These are phyloP conservation scores for Chloropsis hardwickii DNA, from an alignment of 2,113 vertebrate genomes.

Conservation along the genomic window DNA sequence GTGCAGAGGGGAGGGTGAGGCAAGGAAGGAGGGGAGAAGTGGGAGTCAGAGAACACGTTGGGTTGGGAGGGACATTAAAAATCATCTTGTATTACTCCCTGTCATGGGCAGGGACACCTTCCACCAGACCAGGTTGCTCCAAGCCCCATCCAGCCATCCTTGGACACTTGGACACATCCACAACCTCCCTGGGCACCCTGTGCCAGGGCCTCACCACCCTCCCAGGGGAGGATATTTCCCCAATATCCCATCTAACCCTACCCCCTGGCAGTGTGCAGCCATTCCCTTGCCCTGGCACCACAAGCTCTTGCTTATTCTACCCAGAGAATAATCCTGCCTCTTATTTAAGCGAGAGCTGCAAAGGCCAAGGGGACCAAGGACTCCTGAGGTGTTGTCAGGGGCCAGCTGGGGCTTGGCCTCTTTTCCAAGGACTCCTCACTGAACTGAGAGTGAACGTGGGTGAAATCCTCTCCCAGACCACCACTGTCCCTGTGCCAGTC, in stretches of 20 bases:
- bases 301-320: neutral
- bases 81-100: accelerated
- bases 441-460: neutral
- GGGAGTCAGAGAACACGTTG: neutral
- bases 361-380: neutral
- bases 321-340: neutral
- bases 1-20: neutral
- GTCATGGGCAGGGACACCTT: neutral
- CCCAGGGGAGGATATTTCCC: neutral
- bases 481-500: neutral
- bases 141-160: neutral
- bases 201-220: neutral
- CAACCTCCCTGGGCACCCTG: neutral
- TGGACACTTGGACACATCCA: neutral
- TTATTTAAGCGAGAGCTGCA: neutral
- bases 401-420: neutral
- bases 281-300: neutral
- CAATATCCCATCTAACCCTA: neutral
- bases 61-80: neutral
- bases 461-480: neutral
- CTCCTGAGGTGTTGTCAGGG: neutral
- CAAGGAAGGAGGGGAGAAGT: neutral
- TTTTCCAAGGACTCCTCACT: neutral
- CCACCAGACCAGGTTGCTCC: neutral
- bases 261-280: neutral